Conservation (phyloP, 1,140 invertebrate genomes). For the Marisa cornuarietis region DNA sequence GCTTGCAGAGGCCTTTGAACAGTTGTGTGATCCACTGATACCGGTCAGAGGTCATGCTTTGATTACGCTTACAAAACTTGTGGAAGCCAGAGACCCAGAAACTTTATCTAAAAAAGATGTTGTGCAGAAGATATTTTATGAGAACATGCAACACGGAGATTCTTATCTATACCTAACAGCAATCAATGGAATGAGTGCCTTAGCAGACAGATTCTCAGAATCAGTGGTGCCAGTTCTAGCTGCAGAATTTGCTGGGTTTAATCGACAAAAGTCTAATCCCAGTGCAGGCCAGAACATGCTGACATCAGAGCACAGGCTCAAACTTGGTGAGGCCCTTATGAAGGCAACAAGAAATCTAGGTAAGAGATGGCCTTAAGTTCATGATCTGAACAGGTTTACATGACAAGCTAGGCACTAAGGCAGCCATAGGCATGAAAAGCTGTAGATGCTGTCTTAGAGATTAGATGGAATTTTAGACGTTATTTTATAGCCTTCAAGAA, state of each 20-base stretch:
- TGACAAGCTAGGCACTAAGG: no score
- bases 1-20: constrained; percentile 67
- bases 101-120: constrained; percentile 74
- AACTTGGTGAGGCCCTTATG: constrained; percentile 85
- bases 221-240: constrained; percentile 75
- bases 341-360: constrained; percentile 78
- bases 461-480: no score
- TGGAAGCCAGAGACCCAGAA: constrained; percentile 74
- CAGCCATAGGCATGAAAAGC: no score
- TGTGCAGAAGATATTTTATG: constrained; percentile 73
- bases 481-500: no score
- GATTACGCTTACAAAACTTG: constrained; percentile 77
- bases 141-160: constrained; percentile 81
- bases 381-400: neutral
- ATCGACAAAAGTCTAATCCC: constrained; percentile 18
- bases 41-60: constrained; percentile 83
- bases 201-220: constrained; percentile 75
- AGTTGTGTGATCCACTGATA: constrained; percentile 79
- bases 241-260: constrained; percentile 70
- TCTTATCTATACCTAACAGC: constrained; percentile 85
- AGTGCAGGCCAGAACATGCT: constrained; percentile 19
- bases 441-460: no score
- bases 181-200: constrained; percentile 77
- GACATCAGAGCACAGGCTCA: constrained; percentile 74
- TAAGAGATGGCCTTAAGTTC: constrained; percentile 58